These are phyloP conservation scores for Callimorpha dominula DNA, from an alignment of 2,888 invertebrate genomes.

Conservation along the genomic window DNA sequence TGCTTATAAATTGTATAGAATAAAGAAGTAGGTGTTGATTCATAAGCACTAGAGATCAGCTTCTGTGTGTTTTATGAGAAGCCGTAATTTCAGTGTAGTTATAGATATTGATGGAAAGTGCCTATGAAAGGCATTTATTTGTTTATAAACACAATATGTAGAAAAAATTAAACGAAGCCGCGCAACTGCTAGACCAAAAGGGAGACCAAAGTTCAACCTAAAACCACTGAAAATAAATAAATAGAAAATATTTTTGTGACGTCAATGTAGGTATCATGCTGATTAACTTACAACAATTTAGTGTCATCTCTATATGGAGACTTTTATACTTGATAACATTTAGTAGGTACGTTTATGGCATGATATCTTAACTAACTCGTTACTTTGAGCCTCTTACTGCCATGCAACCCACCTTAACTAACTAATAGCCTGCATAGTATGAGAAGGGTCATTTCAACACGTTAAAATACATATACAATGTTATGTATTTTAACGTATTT, in stretches of 20 bases:
- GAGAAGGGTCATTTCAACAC: background rate
- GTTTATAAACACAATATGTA: conserved; percentile 43
- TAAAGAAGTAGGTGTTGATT: conserved; percentile 21
- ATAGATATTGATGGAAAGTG: conserved; percentile 47
- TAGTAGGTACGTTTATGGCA: conserved; percentile 14
- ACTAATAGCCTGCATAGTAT: background rate
- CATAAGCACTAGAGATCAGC: conserved; percentile 26
- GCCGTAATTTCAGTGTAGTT: conserved; percentile 38
- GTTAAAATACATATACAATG: too few species aligned
- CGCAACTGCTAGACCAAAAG: conserved; percentile 75
- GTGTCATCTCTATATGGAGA: conserved; percentile 34
- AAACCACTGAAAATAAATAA: conserved; percentile 53
- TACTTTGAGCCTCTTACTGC: conserved; percentile 20
- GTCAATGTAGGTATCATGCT: conserved; percentile 50
- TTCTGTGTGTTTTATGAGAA: conserved; percentile 38
- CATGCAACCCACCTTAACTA: background rate
- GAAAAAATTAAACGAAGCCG: conserved; percentile 53
- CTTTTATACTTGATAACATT: conserved; percentile 31
- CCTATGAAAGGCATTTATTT: conserved; percentile 46
- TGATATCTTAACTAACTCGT: conserved; percentile 30
- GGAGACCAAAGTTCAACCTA: conserved; percentile 69
- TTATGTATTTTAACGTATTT: too few species aligned
- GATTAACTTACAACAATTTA: conserved; percentile 39
- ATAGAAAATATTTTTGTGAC: conserved; percentile 64
- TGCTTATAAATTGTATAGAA: conserved; percentile 21